Base-by-base conservation (phyloP, 2,888 invertebrate genomes). In the Heliothis peltigera region DNA sequence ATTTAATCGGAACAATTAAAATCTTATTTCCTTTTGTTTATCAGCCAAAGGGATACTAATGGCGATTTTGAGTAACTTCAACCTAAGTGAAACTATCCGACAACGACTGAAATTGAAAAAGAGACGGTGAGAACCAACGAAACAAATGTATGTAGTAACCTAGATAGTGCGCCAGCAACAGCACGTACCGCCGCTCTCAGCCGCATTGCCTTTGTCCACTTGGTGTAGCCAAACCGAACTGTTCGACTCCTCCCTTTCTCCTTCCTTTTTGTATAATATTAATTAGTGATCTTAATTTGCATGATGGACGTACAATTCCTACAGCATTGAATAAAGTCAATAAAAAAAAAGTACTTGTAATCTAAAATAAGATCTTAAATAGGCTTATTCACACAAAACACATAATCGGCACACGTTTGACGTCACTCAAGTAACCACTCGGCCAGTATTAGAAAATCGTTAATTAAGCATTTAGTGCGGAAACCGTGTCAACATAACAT, bases 401-500 rank as follows among this genome's bases (percentile, higher is more conserved):
- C 58, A 54, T 21, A 62, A 58, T 62, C 74, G 51, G 61, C 53
- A 77, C 43, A 61, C 51, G 32, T 48, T 59, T 69, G 75, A 78
- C 75, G 75, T 75, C 75, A 78, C 15, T 19, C 18, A 44, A 35
- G 18, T 18, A 25, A 58, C 35, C 71, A 62, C 53, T 73, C 68
- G 74, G 74, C 77, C 74, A 74, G 67, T 74, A 74, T 59, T 44
- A 69, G 64, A 69, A 73, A 73, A 64, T 35, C 39, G 60, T 57
- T n/a, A 8, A 64, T 6, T 69, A 64, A 69, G 73, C 73, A 52
- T 10, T 43, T 52, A 48, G 22, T 17, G 43, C 10, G n/a, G 52
- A n/a, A 59, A 49, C 25, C 18, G 19, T 69, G 73, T 54, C 44
- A 46, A 64, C 10, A 57, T 17, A 28, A 19, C 47, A 32, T n/a